Base-by-base conservation (phyloP, 2,888 invertebrate species). In the Ischnura elegans region DNA sequence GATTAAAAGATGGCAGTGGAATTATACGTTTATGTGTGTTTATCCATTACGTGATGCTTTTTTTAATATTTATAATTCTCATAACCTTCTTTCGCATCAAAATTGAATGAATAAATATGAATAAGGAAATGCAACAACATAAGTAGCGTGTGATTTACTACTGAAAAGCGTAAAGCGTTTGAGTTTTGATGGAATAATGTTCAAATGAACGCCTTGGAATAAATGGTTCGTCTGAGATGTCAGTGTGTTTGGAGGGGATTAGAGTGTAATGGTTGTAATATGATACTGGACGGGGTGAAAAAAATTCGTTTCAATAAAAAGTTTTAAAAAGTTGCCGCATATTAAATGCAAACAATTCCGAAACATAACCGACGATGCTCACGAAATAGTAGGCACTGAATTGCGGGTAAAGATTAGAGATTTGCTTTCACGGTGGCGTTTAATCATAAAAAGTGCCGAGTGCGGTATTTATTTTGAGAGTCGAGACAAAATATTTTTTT, bases 401-500 rank as follows among this genome's bases (percentile, higher is more conserved):
- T 2, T 36, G 36, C 76, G 29, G 4, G n/a, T 19, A 10, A n/a
- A n/a, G 16, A 61, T 61, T n/a, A n/a, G n/a, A 0, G 61, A 25
- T 61, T 2, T 25, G 61, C 5, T 61, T 61, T 61, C 1, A 13
- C 10, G 8, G 76, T 36, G 76, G 36, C 13, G 36, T 76, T n/a
- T 10, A 76, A 76, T 76, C 10, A 76, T 29, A 36, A 36, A 29
- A 36, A 21, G 6, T 10, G 76, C n/a, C 19, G 51, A 8, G 0
- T 1, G 6, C 13, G 13, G 2, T 19, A 36, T 13, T 36, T 76
- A 25, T 76, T 36, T 45, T 36, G 42, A 86, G 45, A 16, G 21
- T n/a, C n/a, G n/a, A 90, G 43, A 43, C 43, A 86, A 86, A 86
- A 86, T 86, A 86, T 45, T 46, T 86, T 61, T 25, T 21, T 13